Conservation (phyloP, 2,113 vertebrate genomes). For the Menidia beryllina region DNA sequence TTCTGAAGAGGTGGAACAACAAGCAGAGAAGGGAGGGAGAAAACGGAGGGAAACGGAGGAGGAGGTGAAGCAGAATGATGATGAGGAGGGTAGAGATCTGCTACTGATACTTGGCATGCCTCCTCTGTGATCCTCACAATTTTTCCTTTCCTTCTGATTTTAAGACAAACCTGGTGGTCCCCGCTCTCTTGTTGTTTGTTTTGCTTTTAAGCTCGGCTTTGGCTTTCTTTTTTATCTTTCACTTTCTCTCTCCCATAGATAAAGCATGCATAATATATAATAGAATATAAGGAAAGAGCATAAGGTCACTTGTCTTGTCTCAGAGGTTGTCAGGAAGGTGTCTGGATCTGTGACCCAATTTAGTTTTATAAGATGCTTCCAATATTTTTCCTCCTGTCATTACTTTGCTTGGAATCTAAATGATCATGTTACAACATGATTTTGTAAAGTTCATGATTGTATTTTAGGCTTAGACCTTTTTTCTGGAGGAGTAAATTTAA, state of each 20-base stretch:
- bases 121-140: slow-evolving; percentile 23
- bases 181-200: slow-evolving; percentile 6
- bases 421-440: background rate
- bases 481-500: background rate
- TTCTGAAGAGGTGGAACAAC: slow-evolving; percentile 65
- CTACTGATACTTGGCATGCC: slow-evolving; percentile 70
- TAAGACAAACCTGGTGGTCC: background rate
- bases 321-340: background rate
- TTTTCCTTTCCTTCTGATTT: slow-evolving; percentile 4
- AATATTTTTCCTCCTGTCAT: slow-evolving; percentile 5
- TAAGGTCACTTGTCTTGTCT: too few species aligned
- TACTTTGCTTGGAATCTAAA: background rate
- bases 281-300: too few species aligned
- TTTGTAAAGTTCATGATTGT: background rate
- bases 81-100: slow-evolving; percentile 76
- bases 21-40: slow-evolving; percentile 62
- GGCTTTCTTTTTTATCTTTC: background rate
- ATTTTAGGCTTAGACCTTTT: background rate
- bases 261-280: slow-evolving; percentile 41
- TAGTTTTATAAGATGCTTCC: background rate
- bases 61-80: slow-evolving; percentile 57
- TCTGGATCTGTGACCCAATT: slow-evolving; percentile 1
- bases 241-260: slow-evolving; percentile 18
- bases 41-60: slow-evolving; percentile 50
- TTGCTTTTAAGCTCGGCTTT: background rate